Percentiles rank a stretch among this genome's conserved stretches.
Conservation (phyloP, 2,888 invertebrate genomes). For the Nomada goodeniana region DNA sequence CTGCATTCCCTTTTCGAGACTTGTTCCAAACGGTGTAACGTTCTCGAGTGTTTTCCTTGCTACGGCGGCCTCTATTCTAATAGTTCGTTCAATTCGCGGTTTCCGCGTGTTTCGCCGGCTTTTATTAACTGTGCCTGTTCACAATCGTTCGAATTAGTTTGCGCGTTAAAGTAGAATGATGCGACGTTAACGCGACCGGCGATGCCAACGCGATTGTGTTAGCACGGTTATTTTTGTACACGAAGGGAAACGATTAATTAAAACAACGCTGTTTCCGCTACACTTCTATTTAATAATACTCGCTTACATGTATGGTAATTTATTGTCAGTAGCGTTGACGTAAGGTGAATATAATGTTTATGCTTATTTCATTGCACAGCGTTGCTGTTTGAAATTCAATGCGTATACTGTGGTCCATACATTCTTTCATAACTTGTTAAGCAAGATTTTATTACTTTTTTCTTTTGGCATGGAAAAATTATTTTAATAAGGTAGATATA, state of each 20-base stretch:
- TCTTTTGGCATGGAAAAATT: no score
- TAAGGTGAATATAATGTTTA: neutral
- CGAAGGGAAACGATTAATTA: conserved; percentile 26
- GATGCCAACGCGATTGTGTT: neutral
- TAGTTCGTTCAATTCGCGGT: conserved; percentile 37
- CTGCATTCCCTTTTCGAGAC: conserved; percentile 35
- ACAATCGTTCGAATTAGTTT: conserved; percentile 25
- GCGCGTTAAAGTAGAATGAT: conserved; percentile 10
- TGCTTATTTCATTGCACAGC: no score
- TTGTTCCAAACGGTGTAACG: conserved; percentile 28
- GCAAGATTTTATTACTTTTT: no score
- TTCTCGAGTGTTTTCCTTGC: conserved; percentile 42
- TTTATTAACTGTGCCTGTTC: neutral
- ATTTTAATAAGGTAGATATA: no score
- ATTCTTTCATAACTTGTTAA: no score
- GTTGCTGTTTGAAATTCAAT: no score
- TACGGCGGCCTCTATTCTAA: conserved; percentile 14
- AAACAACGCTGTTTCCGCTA: neutral
- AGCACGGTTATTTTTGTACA: conserved; percentile 6
- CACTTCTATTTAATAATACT: neutral
- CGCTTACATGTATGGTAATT: neutral
- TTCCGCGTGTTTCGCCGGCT: conserved; percentile 16
- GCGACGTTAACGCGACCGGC: neutral
- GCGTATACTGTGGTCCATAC: no score
- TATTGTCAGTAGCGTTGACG: neutral